A percentile compares a stretch with the other conserved stretches of the same genome.
Evolutionary conservation across 2,113 vertebrate species (phyloP).

Genomic region (Leptocoma aspasia): DNA sequence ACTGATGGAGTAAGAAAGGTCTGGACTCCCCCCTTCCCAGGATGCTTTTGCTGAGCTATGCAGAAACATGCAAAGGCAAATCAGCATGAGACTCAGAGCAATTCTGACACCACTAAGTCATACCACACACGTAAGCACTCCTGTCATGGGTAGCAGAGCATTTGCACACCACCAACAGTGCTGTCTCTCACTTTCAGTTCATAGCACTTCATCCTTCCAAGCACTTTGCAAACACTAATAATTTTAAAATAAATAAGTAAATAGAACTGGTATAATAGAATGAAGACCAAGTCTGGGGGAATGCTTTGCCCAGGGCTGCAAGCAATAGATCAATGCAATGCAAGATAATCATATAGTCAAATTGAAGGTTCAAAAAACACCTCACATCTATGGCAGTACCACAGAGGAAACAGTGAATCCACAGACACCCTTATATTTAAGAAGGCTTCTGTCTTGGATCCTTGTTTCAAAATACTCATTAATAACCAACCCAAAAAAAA

Average conservation of each 20-base stretch:
- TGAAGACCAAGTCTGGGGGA: not conserved
- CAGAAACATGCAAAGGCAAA: not conserved
- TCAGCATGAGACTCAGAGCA: not conserved
- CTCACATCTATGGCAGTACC: not conserved
- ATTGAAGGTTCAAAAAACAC: not conserved
- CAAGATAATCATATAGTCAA: not conserved
- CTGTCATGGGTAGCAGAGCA: not conserved
- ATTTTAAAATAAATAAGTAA: not conserved
- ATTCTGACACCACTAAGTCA: not conserved
- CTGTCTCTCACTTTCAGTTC: not conserved
- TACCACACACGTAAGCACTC: not conserved
- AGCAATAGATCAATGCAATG: not conserved
- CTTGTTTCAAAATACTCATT: not conserved
- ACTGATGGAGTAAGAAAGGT: not conserved
- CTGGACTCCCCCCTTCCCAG: not conserved
- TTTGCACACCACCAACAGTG: not conserved
- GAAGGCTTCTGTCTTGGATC: not conserved
- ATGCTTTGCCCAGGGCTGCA: not conserved
- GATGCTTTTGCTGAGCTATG: not conserved
- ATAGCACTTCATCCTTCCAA: not conserved
- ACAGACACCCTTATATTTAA: not conserved
- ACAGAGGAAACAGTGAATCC: not conserved
- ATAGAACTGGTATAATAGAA: not conserved
- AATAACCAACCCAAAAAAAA: not conserved
- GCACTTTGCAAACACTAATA: not conserved